A percentile compares a stretch with the other conserved stretches of the same genome.
phyloP scores from a whole-genome alignment of 2,888 invertebrate species.

The Muschampia plurimacula region DNA sequence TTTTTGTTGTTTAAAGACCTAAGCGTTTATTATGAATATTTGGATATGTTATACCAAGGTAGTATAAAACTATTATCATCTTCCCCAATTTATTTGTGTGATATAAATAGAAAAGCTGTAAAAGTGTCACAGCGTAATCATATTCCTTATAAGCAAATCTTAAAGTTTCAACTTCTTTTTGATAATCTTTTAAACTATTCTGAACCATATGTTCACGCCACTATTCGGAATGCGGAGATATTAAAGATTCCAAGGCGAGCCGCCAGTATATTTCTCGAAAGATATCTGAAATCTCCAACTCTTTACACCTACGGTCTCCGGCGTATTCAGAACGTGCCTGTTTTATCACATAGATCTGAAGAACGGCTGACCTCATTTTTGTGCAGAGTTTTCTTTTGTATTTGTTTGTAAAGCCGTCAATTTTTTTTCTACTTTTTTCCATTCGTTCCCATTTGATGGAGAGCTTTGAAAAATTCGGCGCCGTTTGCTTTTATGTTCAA shows the following conservation, averaged over 20 bases:
- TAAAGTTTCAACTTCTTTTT: background rate
- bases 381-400: slow-evolving; percentile 29
- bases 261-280: slow-evolving; percentile 16
- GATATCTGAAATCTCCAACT: slow-evolving; percentile 27
- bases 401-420: slow-evolving; percentile 26
- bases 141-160: background rate
- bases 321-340: slow-evolving; percentile 29
- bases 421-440: slow-evolving; percentile 28
- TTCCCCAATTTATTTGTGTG: no score
- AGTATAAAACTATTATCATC: no score
- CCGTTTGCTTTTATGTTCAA: slow-evolving; percentile 23
- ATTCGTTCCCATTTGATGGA: slow-evolving; percentile 32
- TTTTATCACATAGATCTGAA: slow-evolving; percentile 38
- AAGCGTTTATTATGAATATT: no score
- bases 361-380: slow-evolving; percentile 37
- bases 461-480: slow-evolving; percentile 27
- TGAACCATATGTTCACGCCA: background rate
- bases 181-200: background rate
- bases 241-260: slow-evolving; percentile 24
- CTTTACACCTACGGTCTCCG: slow-evolving; percentile 22
- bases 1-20: no score
- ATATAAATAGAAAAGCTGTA: no score
- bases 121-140: no score
- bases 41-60: no score
- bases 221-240: slow-evolving; percentile 21